Evolutionary conservation across 1,140 invertebrate species (phyloP).

Genomic region (Dolichoris vasculosae): DNA sequence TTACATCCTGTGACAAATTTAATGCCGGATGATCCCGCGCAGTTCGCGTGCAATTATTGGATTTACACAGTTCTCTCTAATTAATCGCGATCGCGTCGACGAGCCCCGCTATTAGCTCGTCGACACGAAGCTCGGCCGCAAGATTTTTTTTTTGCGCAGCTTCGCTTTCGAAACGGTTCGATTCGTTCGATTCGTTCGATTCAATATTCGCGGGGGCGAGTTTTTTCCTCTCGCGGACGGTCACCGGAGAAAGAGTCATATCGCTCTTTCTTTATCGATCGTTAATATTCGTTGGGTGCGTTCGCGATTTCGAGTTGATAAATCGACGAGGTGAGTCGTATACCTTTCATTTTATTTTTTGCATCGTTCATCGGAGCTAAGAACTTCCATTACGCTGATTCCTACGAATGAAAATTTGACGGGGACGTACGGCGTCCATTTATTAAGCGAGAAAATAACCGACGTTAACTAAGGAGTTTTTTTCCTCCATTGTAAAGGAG

Average conservation of each 20-base stretch:
- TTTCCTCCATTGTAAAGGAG: neutral
- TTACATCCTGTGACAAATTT: conserved; percentile 46
- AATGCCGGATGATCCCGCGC: conserved; percentile 45
- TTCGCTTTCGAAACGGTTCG: too few species aligned
- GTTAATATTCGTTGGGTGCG: neutral
- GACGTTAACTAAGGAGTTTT: neutral
- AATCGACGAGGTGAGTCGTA: neutral
- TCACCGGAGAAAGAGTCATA: too few species aligned
- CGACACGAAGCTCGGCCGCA: neutral
- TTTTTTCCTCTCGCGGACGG: neutral
- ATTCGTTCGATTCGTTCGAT: neutral
- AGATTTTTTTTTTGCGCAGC: neutral
- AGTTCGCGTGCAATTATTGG: neutral
- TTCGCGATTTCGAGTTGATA: neutral
- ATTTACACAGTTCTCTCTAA: neutral
- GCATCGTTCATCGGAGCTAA: too few species aligned
- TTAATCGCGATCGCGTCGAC: conserved; percentile 26
- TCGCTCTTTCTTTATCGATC: too few species aligned
- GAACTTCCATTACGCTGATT: too few species aligned
- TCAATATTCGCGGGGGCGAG: neutral
- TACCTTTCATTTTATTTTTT: neutral
- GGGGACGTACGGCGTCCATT: too few species aligned
- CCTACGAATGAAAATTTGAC: neutral
- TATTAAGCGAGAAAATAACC: neutral
- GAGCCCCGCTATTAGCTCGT: neutral